Evolutionary conservation across 2,888 invertebrate genomes (phyloP).

Genomic region (Chelonus formosanus): DNA sequence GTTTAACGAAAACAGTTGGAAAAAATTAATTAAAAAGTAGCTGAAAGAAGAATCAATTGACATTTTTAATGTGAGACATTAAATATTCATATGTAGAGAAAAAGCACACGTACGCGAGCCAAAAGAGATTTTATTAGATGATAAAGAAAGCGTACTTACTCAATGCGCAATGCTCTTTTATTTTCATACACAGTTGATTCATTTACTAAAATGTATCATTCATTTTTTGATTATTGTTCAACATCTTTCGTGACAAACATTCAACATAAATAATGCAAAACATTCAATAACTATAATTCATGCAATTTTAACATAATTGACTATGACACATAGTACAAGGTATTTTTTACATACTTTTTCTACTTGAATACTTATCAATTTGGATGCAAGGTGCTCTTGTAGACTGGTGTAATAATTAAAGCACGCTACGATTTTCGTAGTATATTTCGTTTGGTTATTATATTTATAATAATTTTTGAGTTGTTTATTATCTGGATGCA

Average conservation of each 20-base stretch:
- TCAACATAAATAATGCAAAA: no score
- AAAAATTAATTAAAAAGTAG: no score
- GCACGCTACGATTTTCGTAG: not conserved
- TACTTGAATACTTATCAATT: constrained; percentile 4
- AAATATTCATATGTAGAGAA: not conserved
- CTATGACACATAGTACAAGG: constrained; percentile 1
- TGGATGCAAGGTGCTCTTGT: constrained; percentile 6
- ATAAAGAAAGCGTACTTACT: constrained; percentile 21
- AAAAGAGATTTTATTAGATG: constrained; percentile 16
- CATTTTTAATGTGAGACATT: not conserved
- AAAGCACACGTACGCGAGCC: constrained; percentile 11
- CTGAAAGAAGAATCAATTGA: constrained; percentile 9
- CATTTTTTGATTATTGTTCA: no score
- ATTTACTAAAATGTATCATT: not conserved
- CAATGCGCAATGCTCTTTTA: constrained; percentile 26
- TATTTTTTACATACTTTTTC: not conserved
- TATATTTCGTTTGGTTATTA: not conserved
- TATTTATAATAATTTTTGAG: not conserved
- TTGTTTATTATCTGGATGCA: no score
- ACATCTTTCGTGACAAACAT: no score
- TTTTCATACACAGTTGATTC: constrained; percentile 21
- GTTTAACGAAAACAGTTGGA: no score
- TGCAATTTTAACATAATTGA: not conserved
- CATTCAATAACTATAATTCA: not conserved
- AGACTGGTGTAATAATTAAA: not conserved